Percentiles rank a stretch among this genome's conserved stretches.
Conservation (phyloP, 2,888 invertebrate species). For the Andrena minutula region DNA sequence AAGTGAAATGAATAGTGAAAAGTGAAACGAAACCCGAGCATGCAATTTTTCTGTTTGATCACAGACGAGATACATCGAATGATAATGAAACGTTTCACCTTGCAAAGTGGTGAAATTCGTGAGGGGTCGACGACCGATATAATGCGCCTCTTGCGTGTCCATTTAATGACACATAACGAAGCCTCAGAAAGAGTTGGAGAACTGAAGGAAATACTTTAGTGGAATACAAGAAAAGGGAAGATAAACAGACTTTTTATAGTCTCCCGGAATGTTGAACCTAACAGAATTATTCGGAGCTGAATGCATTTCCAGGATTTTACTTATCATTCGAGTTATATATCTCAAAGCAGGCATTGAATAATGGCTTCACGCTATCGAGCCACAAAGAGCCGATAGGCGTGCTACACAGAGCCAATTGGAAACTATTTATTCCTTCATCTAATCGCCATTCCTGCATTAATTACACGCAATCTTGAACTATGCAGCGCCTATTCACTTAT, state of each 20-base stretch:
- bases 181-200: background rate
- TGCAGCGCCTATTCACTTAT: constrained; percentile 8
- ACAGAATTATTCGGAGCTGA: background rate
- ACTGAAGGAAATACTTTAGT: background rate
- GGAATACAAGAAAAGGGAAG: background rate
- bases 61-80: constrained; percentile 15
- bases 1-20: constrained; percentile 41
- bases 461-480: constrained; percentile 30
- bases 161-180: constrained; percentile 24
- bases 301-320: background rate
- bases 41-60: constrained; percentile 25
- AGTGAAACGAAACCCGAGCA: constrained; percentile 31
- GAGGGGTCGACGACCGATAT: constrained; percentile 5
- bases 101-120: constrained; percentile 30
- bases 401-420: constrained; percentile 25
- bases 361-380: constrained; percentile 34
- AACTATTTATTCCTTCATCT: constrained; percentile 52
- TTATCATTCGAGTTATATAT: constrained; percentile 19
- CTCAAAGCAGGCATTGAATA: constrained; percentile 29
- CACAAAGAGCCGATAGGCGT: constrained; percentile 4
- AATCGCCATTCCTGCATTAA: constrained; percentile 58
- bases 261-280: background rate
- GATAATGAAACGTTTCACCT: constrained; percentile 37
- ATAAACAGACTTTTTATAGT: background rate
- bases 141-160: constrained; percentile 4